Evolutionary conservation across 2,113 vertebrate species (phyloP).

Genomic region (Canis aureus): DNA sequence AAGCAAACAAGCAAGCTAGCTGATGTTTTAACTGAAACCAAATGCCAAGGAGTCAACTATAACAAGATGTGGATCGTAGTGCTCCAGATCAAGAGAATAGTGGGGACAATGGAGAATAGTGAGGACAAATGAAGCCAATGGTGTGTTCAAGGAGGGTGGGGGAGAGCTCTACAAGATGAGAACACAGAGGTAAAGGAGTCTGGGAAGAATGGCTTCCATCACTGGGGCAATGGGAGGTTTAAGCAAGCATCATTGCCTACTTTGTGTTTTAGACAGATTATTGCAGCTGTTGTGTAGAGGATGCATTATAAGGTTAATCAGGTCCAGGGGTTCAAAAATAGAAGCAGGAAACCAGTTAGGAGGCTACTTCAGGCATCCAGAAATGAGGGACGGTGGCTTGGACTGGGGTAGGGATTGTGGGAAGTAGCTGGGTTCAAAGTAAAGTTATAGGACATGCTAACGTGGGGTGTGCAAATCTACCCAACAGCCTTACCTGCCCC

Average conservation of each 20-base stretch:
- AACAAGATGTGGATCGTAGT: not conserved
- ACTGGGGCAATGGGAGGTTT: not conserved
- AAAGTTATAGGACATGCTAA: not conserved
- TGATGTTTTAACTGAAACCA: not conserved
- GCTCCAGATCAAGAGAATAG: not conserved
- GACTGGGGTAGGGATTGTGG: not conserved
- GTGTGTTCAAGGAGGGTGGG: not conserved
- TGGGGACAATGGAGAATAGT: not conserved
- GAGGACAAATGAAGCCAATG: not conserved
- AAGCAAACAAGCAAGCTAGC: not conserved
- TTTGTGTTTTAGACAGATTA: not conserved
- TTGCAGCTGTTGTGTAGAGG: not conserved
- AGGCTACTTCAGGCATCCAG: not conserved
- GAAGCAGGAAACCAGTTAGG: not conserved
- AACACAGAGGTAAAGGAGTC: not conserved
- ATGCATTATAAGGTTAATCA: not conserved
- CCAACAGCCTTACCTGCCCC: not conserved
- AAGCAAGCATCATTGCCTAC: not conserved
- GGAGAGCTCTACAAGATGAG: not conserved
- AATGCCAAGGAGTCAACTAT: not conserved
- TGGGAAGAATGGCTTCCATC: not conserved
- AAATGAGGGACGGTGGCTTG: not conserved
- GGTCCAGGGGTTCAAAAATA: not conserved
- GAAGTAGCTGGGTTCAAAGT: not conserved
- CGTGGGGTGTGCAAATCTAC: not conserved